Percentiles rank a stretch among this genome's conserved stretches.
Conservation (phyloP, 1,140 invertebrate species). For the Drosophila tsacasi region DNA sequence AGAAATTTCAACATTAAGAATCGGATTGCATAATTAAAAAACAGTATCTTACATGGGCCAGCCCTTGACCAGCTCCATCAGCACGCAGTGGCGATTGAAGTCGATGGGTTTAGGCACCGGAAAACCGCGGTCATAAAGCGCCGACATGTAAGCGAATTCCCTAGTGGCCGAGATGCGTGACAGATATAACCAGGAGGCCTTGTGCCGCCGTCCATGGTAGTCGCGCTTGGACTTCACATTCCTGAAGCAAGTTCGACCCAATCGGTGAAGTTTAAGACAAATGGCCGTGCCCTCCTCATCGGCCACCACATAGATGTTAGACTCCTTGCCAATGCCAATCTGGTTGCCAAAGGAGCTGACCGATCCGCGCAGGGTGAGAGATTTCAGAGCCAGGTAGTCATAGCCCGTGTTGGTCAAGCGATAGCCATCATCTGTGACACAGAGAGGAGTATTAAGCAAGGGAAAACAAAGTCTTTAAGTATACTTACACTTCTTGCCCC, state of each 20-base stretch:
- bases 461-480: too few relatives aligned
- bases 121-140: constrained; percentile 95
- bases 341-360: constrained; percentile 97
- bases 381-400: constrained; percentile 98
- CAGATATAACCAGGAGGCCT: constrained; percentile 98
- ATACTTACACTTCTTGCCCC: constrained; percentile 95
- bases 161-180: constrained; percentile 98
- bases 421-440: constrained; percentile 95
- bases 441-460: constrained; percentile 1
- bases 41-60: constrained; percentile 88
- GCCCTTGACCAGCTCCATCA: constrained; percentile 97
- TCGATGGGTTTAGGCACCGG: constrained; percentile 98
- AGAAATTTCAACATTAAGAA: neutral
- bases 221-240: constrained; percentile 98
- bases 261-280: constrained; percentile 96
- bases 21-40: neutral
- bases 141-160: constrained; percentile 99
- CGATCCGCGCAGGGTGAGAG: constrained; percentile 91
- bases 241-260: constrained; percentile 98
- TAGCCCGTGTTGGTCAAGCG: constrained; percentile 98
- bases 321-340: constrained; percentile 99
- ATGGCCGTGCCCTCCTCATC: constrained; percentile 91
- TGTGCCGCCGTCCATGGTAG: constrained; percentile 96
- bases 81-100: constrained; percentile 97
- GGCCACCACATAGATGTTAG: constrained; percentile 95